Percentiles rank a stretch among this genome's conserved stretches.
Evolutionary conservation across 2,888 invertebrate genomes (phyloP).

Genomic region (Elegia similella): DNA sequence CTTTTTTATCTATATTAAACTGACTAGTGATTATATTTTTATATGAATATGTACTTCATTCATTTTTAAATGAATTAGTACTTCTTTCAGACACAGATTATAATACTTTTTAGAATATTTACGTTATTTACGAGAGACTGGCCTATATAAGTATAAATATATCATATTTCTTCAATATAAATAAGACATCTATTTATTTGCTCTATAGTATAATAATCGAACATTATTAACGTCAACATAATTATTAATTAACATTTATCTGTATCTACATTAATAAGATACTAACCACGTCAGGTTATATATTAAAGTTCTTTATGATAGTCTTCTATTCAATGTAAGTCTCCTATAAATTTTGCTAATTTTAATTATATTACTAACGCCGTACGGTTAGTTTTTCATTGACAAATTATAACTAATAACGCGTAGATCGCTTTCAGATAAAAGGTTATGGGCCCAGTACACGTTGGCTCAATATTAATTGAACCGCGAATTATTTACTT

Average conservation of each 20-base stretch:
- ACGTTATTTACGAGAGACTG: background rate
- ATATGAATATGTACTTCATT: no score
- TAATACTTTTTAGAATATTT: background rate
- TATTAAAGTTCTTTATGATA: conserved; percentile 6
- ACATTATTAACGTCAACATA: background rate
- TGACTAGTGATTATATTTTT: no score
- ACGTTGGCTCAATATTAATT: background rate
- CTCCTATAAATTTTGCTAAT: conserved; percentile 16
- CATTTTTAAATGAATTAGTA: background rate
- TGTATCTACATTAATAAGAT: conserved; percentile 4
- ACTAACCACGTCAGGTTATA: background rate
- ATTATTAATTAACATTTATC: conserved; percentile 13
- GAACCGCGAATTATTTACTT: background rate
- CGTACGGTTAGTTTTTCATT: background rate
- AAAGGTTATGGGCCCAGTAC: conserved; percentile 4
- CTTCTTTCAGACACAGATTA: background rate
- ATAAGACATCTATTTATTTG: background rate
- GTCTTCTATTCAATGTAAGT: background rate
- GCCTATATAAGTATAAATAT: background rate
- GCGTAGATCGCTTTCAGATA: background rate
- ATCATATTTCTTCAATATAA: background rate
- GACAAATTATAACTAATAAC: conserved; percentile 18
- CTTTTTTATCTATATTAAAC: no score
- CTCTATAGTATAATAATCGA: background rate
- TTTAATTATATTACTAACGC: background rate